phyloP scores from a whole-genome alignment of 92 coral and sea anemone genomes.

The Actinernus sp. region DNA sequence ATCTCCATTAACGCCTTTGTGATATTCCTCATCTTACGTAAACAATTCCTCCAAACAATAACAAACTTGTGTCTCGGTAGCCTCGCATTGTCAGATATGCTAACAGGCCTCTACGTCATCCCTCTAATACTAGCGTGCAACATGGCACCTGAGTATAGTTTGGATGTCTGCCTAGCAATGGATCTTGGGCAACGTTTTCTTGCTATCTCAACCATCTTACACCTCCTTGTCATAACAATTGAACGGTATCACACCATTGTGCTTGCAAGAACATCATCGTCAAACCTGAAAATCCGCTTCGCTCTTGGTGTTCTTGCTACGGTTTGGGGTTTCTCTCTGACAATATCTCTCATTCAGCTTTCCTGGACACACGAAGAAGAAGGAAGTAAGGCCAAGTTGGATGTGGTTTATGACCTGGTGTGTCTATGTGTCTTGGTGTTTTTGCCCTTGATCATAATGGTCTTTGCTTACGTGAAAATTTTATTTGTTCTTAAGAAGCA shows the following conservation, averaged over 20 bases:
- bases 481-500: conserved; percentile 63
- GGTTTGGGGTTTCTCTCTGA: conserved; percentile 62
- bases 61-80: conserved; percentile 78
- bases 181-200: conserved; percentile 78
- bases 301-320: conserved; percentile 6
- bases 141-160: neutral
- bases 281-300: conserved; percentile 8
- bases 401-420: conserved; percentile 44
- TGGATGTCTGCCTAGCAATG: conserved; percentile 69
- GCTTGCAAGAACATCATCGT: conserved; percentile 41
- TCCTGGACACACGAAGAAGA: conserved; percentile 31
- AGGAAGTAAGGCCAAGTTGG: neutral
- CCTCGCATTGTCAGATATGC: conserved; percentile 72
- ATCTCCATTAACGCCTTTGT: conserved; percentile 64
- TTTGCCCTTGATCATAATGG: conserved; percentile 65
- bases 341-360: conserved; percentile 60
- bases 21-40: conserved; percentile 46
- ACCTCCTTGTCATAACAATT: conserved; percentile 62
- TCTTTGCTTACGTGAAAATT: conserved; percentile 62
- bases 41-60: conserved; percentile 48
- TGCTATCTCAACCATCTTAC: conserved; percentile 72
- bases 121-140: conserved; percentile 74
- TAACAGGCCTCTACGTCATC: conserved; percentile 61
- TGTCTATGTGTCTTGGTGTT: conserved; percentile 55
- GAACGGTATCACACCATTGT: conserved; percentile 83